Evolutionary conservation across 2,888 invertebrate species (phyloP).

Genomic region (Didymodactylos carnosus): DNA sequence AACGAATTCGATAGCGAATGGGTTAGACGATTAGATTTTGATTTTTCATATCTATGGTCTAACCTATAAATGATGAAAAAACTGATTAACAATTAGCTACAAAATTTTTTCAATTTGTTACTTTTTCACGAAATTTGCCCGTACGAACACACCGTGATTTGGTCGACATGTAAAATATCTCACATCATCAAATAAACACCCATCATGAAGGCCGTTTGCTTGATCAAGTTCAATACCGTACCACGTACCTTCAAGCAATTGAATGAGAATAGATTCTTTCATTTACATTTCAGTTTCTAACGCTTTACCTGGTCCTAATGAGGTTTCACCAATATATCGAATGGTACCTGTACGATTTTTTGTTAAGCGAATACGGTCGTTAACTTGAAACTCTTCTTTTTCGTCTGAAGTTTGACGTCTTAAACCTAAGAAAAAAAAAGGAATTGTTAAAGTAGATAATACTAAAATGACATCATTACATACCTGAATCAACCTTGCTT

Average conservation of each 20-base stretch:
- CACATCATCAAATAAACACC: conserved; percentile 22
- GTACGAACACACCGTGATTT: conserved; percentile 32
- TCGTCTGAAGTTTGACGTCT: not conserved
- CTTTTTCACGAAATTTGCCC: conserved; percentile 31
- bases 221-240: conserved; percentile 34
- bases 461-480: not conserved
- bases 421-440: too few species aligned
- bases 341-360: conserved; percentile 36
- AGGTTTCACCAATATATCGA: conserved; percentile 34
- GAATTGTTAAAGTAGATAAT: not conserved
- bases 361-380: conserved; percentile 34
- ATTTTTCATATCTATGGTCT: too few species aligned
- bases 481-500: not conserved
- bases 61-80: not conserved
- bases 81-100: not conserved
- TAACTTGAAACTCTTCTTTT: conserved; percentile 25
- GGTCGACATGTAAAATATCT: conserved; percentile 30
- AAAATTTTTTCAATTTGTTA: conserved; percentile 19
- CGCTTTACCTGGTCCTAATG: conserved; percentile 34
- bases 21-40: not conserved
- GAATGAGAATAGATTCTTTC: not conserved
- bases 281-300: not conserved
- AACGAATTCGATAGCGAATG: not conserved
- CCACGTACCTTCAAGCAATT: conserved; percentile 28
- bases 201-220: conserved; percentile 33